Base-by-base conservation (phyloP, 2,888 invertebrate species). In the Euproctis similis region DNA sequence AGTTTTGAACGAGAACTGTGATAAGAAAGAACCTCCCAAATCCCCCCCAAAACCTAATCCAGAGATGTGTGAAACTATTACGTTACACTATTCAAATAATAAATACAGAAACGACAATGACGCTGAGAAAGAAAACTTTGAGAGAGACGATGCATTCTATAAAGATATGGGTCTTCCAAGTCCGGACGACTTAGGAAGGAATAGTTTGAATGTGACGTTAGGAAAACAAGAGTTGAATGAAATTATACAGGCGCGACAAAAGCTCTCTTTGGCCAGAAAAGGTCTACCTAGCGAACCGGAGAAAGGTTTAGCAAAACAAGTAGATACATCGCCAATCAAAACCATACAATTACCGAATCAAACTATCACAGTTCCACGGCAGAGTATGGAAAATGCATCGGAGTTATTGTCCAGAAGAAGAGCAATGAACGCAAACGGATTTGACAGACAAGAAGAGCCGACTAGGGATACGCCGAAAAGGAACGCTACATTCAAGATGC, bases 151-250 rank as follows among this genome's bases (percentile, higher is more conserved):
- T 28, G 54, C 80, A 6, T 85, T 85, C 31, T 78, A 69, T 41
- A 78, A 67, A 47, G 78, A 82, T 3, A 77, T 76, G 71, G 72
- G 64, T 0, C 22, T 76, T 16, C 60, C 56, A 2, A 73, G 59
- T 27, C 58, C 73, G 0, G 62, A 63, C 0, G 80, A 75, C 2
- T 28, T 59, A 0, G 71, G 56, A 0, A 60, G 53, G 25, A 77
- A 68, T 14, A 84, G 76, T 36, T 21, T 81, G 1, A 84, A 80
- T 34, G 71, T 78, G 0, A 84, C 81, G 0, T 35, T 80, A 1
- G 84, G 82, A 13, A 85, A 85, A 35, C 75, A 81, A 30, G 84
- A 84, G 38, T 30, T 84, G 24, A 84, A 82, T 25, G 84, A 84
- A 34, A 84, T 84, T 1, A 82, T 81, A 28, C 84, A 82, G 39